These are phyloP conservation scores for Microctenopoma lineatum DNA, from an alignment of 2,797 vertebrate species.

Conservation along the genomic window DNA sequence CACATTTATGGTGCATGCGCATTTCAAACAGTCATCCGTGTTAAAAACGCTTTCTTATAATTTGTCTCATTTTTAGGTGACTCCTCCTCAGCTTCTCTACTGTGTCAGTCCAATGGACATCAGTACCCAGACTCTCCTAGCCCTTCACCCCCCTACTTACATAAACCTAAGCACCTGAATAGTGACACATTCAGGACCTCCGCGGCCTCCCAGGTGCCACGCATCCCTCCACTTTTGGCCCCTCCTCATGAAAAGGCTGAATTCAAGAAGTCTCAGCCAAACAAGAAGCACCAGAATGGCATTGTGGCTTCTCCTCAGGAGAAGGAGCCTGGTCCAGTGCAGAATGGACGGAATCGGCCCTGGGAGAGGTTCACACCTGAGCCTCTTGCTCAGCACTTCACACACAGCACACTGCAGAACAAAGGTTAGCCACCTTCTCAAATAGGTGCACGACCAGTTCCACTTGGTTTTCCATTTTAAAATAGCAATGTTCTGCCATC, in stretches of 20 bases:
- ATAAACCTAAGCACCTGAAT: slow-evolving; percentile 74
- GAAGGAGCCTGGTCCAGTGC: slow-evolving; percentile 81
- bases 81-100: slow-evolving; percentile 42
- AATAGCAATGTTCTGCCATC: slow-evolving; percentile 50
- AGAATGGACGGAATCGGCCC: slow-evolving; percentile 87
- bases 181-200: slow-evolving; percentile 70
- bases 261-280: slow-evolving; percentile 70
- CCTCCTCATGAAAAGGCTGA: slow-evolving; percentile 79
- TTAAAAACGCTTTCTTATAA: slow-evolving; percentile 21
- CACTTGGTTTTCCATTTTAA: not conserved
- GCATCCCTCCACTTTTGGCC: slow-evolving; percentile 53
- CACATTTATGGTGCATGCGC: not conserved
- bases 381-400: slow-evolving; percentile 93
- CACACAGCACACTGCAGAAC: slow-evolving; percentile 88
- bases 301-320: slow-evolving; percentile 75
- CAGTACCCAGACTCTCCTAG: slow-evolving; percentile 73
- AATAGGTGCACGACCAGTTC: not conserved
- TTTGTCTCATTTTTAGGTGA: slow-evolving; percentile 56
- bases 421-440: slow-evolving; percentile 83
- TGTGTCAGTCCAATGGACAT: slow-evolving; percentile 68
- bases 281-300: slow-evolving; percentile 85
- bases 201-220: slow-evolving; percentile 49
- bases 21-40: not conserved
- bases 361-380: slow-evolving; percentile 91
- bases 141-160: slow-evolving; percentile 78